These are phyloP conservation scores for Oncorhynchus nerka DNA, from an alignment of 2,113 vertebrate species.

Conservation along the genomic window DNA sequence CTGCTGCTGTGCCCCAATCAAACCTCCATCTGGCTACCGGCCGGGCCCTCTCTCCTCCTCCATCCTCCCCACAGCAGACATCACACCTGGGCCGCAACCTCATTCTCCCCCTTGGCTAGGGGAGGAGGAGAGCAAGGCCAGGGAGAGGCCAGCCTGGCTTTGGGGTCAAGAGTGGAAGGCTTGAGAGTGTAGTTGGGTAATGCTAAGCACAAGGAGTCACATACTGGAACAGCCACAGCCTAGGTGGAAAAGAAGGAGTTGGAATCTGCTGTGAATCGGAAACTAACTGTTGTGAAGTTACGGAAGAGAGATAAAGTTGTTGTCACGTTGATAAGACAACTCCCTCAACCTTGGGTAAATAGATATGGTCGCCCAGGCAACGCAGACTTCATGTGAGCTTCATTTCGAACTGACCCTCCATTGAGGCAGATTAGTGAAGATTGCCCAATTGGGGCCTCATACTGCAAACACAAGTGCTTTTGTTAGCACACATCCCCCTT, in stretches of 20 bases:
- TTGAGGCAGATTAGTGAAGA: constrained; percentile 73
- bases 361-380: constrained; percentile 26
- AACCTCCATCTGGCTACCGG: constrained; percentile 27
- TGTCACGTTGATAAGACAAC: too few species aligned
- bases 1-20: constrained; percentile 41
- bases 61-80: too few species aligned
- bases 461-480: constrained; percentile 72
- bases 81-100: too few species aligned
- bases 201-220: too few species aligned
- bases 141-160: background rate
- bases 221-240: too few species aligned
- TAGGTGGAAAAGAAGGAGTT: too few species aligned
- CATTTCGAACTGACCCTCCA: constrained; percentile 70
- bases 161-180: too few species aligned
- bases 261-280: too few species aligned
- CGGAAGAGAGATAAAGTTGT: too few species aligned
- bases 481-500: constrained; percentile 57
- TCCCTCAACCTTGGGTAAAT: background rate
- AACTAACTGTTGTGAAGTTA: too few species aligned
- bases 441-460: constrained; percentile 72
- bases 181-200: too few species aligned
- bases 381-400: constrained; percentile 48
- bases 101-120: too few species aligned
- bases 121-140: background rate
- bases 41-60: background rate